A percentile compares a stretch with the other conserved stretches of the same genome.
phyloP scores from a whole-genome alignment of 2,797 vertebrate genomes.

The Lutjanus campechanus region DNA sequence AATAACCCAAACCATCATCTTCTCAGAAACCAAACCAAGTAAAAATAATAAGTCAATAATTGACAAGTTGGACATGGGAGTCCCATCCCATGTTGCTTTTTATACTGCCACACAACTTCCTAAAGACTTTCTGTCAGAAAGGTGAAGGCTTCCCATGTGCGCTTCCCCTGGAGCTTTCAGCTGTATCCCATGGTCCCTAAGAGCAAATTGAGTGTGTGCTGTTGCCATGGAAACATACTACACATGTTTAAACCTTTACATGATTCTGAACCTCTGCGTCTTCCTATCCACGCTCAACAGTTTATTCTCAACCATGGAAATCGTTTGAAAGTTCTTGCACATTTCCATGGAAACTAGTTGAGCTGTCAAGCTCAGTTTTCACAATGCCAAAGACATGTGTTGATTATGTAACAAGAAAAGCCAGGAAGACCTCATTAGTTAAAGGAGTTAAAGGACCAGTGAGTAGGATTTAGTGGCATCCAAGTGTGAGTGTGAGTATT shows the following conservation, averaged over 20 bases:
- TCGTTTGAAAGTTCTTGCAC: not conserved
- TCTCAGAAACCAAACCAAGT: too few species aligned
- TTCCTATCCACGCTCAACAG: not conserved
- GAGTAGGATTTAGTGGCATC: too few species aligned
- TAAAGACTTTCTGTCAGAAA: too few species aligned
- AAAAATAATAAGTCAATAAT: too few species aligned
- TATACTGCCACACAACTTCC: too few species aligned
- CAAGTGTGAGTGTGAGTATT: not conserved
- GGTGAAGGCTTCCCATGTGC: too few species aligned
- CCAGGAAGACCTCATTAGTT: not conserved
- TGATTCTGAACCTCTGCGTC: not conserved
- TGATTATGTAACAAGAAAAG: not conserved
- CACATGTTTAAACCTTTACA: not conserved
- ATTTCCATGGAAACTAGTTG: not conserved
- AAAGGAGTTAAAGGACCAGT: too few species aligned
- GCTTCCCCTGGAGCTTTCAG: too few species aligned
- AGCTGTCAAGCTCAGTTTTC: not conserved
- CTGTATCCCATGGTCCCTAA: not conserved
- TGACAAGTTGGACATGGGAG: too few species aligned
- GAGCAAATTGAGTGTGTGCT: not conserved
- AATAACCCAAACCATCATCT: too few species aligned
- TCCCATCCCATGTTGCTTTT: too few species aligned
- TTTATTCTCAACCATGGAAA: not conserved
- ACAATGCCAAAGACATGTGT: not conserved
- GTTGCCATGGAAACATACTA: conserved; percentile 1